A percentile compares a stretch with the other conserved stretches of the same genome.
phyloP scores from a whole-genome alignment of 30 jellyfish, hydroid and myxozoan genomes.

The Turritopsis dohrnii region DNA sequence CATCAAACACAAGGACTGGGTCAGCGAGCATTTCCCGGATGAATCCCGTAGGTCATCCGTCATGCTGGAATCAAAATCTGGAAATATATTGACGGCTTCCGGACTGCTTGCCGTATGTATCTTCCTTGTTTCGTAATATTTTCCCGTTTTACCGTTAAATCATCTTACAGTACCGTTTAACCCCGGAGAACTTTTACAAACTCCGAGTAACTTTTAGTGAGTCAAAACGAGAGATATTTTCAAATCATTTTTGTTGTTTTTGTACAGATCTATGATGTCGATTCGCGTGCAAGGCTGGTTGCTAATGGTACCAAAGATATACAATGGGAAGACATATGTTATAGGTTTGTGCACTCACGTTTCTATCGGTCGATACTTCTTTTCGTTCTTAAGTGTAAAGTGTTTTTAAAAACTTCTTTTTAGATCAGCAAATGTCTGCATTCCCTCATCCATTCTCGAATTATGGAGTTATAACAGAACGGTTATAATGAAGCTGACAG shows the following conservation, averaged over 20 bases:
- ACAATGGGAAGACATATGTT: slow-evolving; percentile 66
- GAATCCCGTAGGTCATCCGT: slow-evolving; percentile 36
- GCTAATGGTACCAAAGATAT: slow-evolving; percentile 38
- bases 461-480: neutral
- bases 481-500: neutral
- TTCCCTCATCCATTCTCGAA: neutral
- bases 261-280: slow-evolving; percentile 38
- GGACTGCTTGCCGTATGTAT: slow-evolving; percentile 46
- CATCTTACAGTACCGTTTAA: neutral
- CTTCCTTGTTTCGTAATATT: neutral
- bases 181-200: neutral
- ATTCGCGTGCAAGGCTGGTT: slow-evolving; percentile 28
- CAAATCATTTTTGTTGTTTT: neutral
- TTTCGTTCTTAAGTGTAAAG: neutral
- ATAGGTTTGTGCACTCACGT: slow-evolving; percentile 35
- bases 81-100: slow-evolving; percentile 46
- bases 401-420: neutral
- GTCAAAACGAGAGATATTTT: neutral
- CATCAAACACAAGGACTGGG: slow-evolving; percentile 35
- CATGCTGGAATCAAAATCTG: slow-evolving; percentile 40
- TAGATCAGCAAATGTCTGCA: neutral
- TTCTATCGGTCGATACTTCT: neutral
- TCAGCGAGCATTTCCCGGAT: slow-evolving; percentile 43
- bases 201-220: neutral
- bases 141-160: neutral